phyloP scores from a whole-genome alignment of 2,797 vertebrate species.

The Sternotherus odoratus region DNA sequence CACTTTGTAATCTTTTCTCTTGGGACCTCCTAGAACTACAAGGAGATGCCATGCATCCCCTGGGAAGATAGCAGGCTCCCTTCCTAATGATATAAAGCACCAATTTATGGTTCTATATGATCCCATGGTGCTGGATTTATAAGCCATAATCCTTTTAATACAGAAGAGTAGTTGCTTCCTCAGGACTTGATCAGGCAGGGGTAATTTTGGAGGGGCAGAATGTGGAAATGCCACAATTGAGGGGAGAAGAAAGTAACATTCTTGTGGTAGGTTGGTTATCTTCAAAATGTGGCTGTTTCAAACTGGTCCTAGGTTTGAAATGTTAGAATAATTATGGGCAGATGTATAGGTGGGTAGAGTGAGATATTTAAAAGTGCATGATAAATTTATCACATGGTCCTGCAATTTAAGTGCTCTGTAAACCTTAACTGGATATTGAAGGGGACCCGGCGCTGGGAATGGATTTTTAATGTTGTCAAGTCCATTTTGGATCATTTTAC shows the following conservation, averaged over 20 bases:
- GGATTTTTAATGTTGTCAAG: background rate
- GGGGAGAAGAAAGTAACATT: background rate
- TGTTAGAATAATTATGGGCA: background rate
- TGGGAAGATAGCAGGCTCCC: conserved; percentile 14
- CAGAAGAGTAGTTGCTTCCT: background rate
- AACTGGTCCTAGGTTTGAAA: conserved; percentile 7
- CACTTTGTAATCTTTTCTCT: conserved; percentile 24
- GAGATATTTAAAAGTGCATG: background rate
- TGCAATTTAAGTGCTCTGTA: background rate
- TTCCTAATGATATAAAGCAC: background rate
- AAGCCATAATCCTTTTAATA: background rate
- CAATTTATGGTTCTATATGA: background rate
- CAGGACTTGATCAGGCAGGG: background rate
- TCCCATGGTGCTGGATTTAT: background rate
- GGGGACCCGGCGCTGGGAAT: background rate
- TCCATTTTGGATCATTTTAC: background rate
- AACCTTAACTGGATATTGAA: background rate
- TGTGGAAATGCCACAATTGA: background rate
- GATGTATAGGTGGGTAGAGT: background rate
- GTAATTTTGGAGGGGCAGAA: background rate
- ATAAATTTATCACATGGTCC: background rate
- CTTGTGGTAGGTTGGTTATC: background rate
- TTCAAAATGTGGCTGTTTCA: background rate
- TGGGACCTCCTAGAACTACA: conserved; percentile 10
- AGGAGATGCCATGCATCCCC: background rate